Percentiles rank a stretch among this genome's conserved stretches.
These are phyloP conservation scores for Chaetogeoica ovagalla DNA, from an alignment of 2,888 invertebrate species.

Conservation along the genomic window DNA sequence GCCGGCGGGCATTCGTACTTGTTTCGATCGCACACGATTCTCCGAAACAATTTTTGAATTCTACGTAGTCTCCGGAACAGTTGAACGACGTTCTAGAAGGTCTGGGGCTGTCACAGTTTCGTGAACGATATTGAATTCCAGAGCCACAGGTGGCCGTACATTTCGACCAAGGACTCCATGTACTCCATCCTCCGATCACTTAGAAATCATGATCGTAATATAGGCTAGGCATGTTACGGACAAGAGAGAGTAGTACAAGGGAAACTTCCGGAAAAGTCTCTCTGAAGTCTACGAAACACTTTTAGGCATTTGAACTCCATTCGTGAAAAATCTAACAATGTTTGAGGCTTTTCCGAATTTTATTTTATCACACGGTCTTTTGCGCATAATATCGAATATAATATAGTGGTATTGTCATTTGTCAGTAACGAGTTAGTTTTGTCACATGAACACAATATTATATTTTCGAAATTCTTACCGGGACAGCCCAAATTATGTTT, in stretches of 20 bases:
- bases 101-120: conserved; percentile 24
- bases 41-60: conserved; percentile 36
- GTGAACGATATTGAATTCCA: conserved; percentile 43
- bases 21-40: conserved; percentile 14
- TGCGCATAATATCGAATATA: no score
- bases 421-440: no score
- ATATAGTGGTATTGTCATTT: no score
- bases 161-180: conserved; percentile 40
- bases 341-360: no score
- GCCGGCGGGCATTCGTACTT: not conserved
- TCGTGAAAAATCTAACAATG: no score
- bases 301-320: no score
- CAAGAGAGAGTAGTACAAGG: no score
- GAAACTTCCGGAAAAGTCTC: no score
- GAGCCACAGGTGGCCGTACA: conserved; percentile 31
- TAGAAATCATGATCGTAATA: not conserved
- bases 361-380: no score
- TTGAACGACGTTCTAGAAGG: conserved; percentile 29
- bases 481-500: conserved; percentile 42
- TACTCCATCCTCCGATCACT: conserved; percentile 40
- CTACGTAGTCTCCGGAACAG: conserved; percentile 22
- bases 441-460: no score
- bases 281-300: no score
- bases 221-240: no score
- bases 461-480: conserved; percentile 11